phyloP scores from a whole-genome alignment of 2,113 vertebrate species.

The Atractosteus spatula region DNA sequence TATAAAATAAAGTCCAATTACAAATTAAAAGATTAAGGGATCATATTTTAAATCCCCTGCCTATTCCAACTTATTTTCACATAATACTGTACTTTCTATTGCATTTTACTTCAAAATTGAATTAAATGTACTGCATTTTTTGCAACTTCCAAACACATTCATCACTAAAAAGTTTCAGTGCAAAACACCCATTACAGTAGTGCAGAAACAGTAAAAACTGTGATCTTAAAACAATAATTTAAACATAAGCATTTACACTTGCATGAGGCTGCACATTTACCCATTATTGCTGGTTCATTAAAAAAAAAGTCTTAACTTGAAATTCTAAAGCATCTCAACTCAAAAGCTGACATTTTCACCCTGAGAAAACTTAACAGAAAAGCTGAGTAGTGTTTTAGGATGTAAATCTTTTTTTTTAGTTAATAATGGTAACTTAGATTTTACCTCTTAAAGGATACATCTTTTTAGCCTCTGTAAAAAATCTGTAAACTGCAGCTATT shows the following conservation, averaged over 20 bases:
- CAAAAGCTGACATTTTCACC: conserved; percentile 47
- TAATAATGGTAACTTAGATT: conserved; percentile 27
- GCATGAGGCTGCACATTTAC: conserved; percentile 34
- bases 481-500: conserved; percentile 10
- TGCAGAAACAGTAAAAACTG: conserved; percentile 30
- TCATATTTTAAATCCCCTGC: conserved; percentile 12
- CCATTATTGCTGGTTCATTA: conserved; percentile 63
- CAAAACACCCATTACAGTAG: conserved; percentile 48
- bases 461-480: conserved; percentile 13
- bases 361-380: conserved; percentile 55
- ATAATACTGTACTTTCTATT: conserved; percentile 20
- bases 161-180: conserved; percentile 53
- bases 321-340: conserved; percentile 50
- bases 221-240: conserved; percentile 34
- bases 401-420: conserved; percentile 24
- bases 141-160: conserved; percentile 48
- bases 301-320: conserved; percentile 29
- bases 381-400: conserved; percentile 34
- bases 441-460: conserved; percentile 10
- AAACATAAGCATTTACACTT: conserved; percentile 22
- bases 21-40: conserved; percentile 40
- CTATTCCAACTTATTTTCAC: no score
- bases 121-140: conserved; percentile 64
- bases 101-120: conserved; percentile 43
- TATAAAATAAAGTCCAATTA: conserved; percentile 22